These are phyloP conservation scores for Pogonus chalceus DNA, from an alignment of 1,140 invertebrate genomes.

Conservation along the genomic window DNA sequence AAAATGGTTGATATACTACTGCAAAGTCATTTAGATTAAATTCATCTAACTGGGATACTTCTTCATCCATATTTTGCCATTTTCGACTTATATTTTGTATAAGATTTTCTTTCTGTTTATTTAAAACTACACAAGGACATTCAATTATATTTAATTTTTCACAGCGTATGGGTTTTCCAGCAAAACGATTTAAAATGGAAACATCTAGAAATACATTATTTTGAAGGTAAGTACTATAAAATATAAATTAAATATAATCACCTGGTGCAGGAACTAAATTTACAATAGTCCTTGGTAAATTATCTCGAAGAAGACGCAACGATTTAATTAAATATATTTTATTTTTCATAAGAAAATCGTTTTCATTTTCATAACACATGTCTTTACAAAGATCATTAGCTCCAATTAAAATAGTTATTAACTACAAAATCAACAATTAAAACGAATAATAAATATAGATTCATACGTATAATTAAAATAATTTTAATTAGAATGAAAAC, in stretches of 20 bases:
- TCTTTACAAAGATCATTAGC: slow-evolving; percentile 57
- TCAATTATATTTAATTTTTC: not conserved
- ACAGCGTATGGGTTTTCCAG: slow-evolving; percentile 18
- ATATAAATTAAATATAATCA: too few species aligned
- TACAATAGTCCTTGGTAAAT: slow-evolving; percentile 51
- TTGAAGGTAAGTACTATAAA: too few species aligned
- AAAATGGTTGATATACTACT: slow-evolving; percentile 38
- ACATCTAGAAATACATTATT: slow-evolving; percentile 27
- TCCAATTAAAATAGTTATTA: slow-evolving; percentile 24
- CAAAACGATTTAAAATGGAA: slow-evolving; percentile 23
- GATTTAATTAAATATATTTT: slow-evolving; percentile 39
- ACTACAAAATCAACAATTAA: slow-evolving; percentile 16
- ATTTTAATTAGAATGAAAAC: too few species aligned
- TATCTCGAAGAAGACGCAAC: slow-evolving; percentile 42
- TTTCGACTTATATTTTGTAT: slow-evolving; percentile 30
- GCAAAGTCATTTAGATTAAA: slow-evolving; percentile 36
- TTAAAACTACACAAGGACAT: slow-evolving; percentile 13
- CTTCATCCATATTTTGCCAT: slow-evolving; percentile 32
- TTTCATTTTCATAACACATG: slow-evolving; percentile 41
- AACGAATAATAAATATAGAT: not conserved
- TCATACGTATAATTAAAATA: too few species aligned
- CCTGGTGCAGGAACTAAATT: slow-evolving; percentile 44
- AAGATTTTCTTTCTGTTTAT: slow-evolving; percentile 19
- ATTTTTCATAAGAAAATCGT: slow-evolving; percentile 36
- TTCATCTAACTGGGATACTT: slow-evolving; percentile 27